These are phyloP conservation scores for Psophia crepitans DNA, from an alignment of 2,113 vertebrate genomes.

Conservation along the genomic window DNA sequence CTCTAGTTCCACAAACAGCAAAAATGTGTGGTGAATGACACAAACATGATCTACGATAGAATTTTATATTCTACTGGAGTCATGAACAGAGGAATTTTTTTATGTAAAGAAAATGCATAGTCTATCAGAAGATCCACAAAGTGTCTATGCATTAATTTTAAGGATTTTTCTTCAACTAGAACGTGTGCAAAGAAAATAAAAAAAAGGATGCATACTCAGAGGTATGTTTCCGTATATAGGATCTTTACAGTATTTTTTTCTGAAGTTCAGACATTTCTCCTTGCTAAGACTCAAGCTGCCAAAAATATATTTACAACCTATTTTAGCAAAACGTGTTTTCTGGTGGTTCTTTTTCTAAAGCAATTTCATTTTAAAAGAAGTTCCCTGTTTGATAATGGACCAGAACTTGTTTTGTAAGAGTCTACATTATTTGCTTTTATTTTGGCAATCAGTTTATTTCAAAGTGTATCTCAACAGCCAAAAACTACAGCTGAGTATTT, in stretches of 20 bases:
- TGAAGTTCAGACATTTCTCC: not conserved
- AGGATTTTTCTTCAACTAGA: not conserved
- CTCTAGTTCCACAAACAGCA: not conserved
- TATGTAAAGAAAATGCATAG: not conserved
- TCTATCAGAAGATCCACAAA: not conserved
- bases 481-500: constrained; percentile 20
- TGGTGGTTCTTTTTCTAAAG: not conserved
- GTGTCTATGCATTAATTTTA: not conserved
- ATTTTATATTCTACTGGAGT: not conserved
- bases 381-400: not conserved
- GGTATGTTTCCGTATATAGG: not conserved
- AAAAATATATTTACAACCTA: not conserved
- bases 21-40: not conserved
- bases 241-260: not conserved
- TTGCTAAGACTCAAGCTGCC: not conserved
- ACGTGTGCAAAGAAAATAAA: not conserved
- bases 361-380: not conserved
- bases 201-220: not conserved
- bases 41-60: not conserved
- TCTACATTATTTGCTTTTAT: not conserved
- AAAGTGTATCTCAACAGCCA: not conserved
- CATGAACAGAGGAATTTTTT: not conserved
- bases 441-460: not conserved
- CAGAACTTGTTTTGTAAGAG: not conserved
- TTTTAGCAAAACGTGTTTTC: not conserved